Base-by-base conservation (phyloP, 2,888 invertebrate genomes). In the Microplitis manilae region DNA sequence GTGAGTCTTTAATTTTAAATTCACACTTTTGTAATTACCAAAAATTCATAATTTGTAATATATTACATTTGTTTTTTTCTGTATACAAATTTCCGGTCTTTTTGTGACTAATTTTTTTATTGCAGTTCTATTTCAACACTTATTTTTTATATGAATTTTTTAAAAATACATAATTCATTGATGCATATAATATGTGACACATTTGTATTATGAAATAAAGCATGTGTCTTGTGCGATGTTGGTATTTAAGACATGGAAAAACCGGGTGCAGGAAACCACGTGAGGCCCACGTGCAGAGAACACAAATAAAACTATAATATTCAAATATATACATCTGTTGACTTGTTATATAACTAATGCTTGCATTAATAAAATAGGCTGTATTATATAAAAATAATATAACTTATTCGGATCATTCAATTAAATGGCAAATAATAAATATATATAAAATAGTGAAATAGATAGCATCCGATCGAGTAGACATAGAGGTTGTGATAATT, bases 201-300 rank as follows among this genome's bases (percentile, higher is more conserved):
- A 61, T 50, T 40, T 83, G 85, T 84, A 86, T 88, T 88, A 87
- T 86, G 86, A 85, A 88, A 88, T 88, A 85, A 80, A 84, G 84
- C 88, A 88, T 86, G 83, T 87, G 86, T 83, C 73, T 13, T n/a
- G 20, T 83, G 83, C 85, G 85, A 67, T 50, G 70, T 74, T 64
- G 20, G 68, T 72, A 69, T 61, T 40, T 65, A 86, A 87, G 87
- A 87, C 86, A 83, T 85, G 86, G 87, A 88, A 88, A 88, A 88
- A 88, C 83, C 82, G 79, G 68, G 64, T 72, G 75, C 86, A 87
- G 86, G 87, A 88, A 87, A 82, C 86, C 86, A 88, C 87, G 87
- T 88, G 88, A 87, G 82, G 83, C 82, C 86, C 88, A 89, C 85
- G 86, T 88, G 87, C 80, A 81, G 81, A 59, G 38, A 41, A 75